Evolutionary conservation across 1,140 invertebrate species (phyloP).

Genomic region (Zelostemma sp.): DNA sequence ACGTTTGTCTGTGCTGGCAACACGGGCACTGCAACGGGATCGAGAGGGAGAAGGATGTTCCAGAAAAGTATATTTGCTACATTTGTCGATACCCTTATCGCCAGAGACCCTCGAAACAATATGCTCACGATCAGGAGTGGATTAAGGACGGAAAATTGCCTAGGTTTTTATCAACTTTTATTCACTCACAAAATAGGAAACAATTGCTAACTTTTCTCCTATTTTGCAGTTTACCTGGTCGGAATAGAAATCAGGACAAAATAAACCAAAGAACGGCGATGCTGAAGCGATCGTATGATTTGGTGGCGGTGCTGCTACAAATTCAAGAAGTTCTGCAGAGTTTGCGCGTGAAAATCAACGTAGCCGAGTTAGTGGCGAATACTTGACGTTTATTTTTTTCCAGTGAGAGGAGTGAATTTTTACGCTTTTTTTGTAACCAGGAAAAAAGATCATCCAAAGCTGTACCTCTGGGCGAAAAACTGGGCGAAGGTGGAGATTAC

Average conservation of each 20-base stretch:
- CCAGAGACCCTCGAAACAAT: conserved; percentile 78
- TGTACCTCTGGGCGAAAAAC: conserved; percentile 88
- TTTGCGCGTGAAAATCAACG: conserved; percentile 80
- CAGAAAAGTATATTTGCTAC: conserved; percentile 90
- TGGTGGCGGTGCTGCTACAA: conserved; percentile 78
- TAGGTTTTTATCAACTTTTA: too few species aligned
- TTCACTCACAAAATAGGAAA: too few species aligned
- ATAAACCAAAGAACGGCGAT: conserved; percentile 67
- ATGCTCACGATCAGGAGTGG: conserved; percentile 89
- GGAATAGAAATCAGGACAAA: conserved; percentile 57
- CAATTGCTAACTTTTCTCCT: conserved; percentile 18
- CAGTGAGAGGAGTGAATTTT: conserved; percentile 15
- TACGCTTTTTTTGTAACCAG: conserved; percentile 58
- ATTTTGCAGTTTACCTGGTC: conserved; percentile 59
- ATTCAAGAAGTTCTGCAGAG: conserved; percentile 79
- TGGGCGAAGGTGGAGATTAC: conserved; percentile 76
- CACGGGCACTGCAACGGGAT: conserved; percentile 91
- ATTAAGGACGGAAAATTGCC: conserved; percentile 85
- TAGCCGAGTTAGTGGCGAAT: conserved; percentile 83
- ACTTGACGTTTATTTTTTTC: too few species aligned
- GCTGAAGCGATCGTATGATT: conserved; percentile 79
- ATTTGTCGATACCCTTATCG: conserved; percentile 85
- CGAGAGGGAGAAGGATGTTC: conserved; percentile 83
- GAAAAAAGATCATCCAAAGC: conserved; percentile 84
- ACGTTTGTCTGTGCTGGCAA: conserved; percentile 94